A percentile compares a stretch with the other conserved stretches of the same genome.
phyloP scores from a whole-genome alignment of 1,140 invertebrate species.

The Achroia grisella region DNA sequence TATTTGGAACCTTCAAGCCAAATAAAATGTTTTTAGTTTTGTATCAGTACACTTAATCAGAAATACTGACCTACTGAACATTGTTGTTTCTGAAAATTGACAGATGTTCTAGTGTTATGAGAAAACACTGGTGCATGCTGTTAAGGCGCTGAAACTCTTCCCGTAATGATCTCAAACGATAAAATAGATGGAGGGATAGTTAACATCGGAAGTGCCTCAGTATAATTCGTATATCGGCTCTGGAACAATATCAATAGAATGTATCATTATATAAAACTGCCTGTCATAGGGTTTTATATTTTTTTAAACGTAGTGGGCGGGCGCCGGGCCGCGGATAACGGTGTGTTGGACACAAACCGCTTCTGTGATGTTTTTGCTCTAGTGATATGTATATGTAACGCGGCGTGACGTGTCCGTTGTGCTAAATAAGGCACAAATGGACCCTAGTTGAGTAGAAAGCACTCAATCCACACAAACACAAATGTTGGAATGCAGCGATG shows the following conservation, averaged over 20 bases:
- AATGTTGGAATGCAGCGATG: too few species aligned
- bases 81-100: too few species aligned
- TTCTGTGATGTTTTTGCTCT: conserved; percentile 68
- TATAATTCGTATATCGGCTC: conserved; percentile 35
- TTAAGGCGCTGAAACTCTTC: too few species aligned
- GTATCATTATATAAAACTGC: conserved; percentile 48
- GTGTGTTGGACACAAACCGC: conserved; percentile 55
- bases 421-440: too few species aligned
- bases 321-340: conserved; percentile 34
- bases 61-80: too few species aligned
- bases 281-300: conserved; percentile 67
- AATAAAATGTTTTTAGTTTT: too few species aligned
- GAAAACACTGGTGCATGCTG: too few species aligned
- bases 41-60: too few species aligned
- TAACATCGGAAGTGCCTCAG: conserved; percentile 58
- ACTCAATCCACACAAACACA: too few species aligned
- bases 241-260: conserved; percentile 41
- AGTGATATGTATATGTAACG: conserved; percentile 35
- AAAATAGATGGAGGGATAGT: conserved; percentile 29
- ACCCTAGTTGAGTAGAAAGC: too few species aligned
- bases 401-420: conserved; percentile 11
- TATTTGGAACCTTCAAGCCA: too few species aligned
- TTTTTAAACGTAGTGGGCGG: conserved; percentile 47
- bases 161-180: conserved; percentile 36
- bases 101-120: too few species aligned